Base-by-base conservation (phyloP, 2,888 invertebrate species). In the Gerosis bhagava region DNA sequence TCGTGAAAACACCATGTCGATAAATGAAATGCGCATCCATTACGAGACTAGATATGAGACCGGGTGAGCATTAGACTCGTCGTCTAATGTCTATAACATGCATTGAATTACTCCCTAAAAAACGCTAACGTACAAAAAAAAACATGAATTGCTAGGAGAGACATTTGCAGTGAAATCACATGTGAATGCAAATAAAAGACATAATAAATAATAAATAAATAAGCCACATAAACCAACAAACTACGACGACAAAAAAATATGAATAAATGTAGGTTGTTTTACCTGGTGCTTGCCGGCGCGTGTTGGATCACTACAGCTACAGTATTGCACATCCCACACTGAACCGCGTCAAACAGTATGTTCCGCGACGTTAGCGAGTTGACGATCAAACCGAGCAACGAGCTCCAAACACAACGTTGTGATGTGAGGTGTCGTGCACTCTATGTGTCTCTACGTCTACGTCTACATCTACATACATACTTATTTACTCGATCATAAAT, bases 111-210 rank as follows among this genome's bases (percentile, higher is more conserved):
- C 13, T 31, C 36, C 21, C n/a, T 41, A 44, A 39, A 32, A 45
- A 31, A 17, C 21, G 12, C 28, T 45, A 43, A 45, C 22, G 62
- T 64, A 65, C n/a, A n/a, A n/a, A n/a, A n/a, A n/a, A n/a, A 70
- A 77, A 79, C 78, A 84, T 83, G 83, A 83, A 83, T 78, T 77
- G 78, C 80, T 77, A 77, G 73, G 74, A 76, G 74, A 77, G 63
- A 78, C 73, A 76, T 77, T 77, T 81, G 86, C 83, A 83, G 88
- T 87, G 88, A 88, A 87, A 87, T 88, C 88, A 88, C 88, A 88
- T 88, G 88, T 88, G 87, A 88, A 87, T 87, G 87, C 84, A 83
- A 83, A 78, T 73, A 71, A 77, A 74, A 73, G 67, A 77, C 72
- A 77, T 72, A 78, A 80, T 74, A 80, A 80, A 84, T 79, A 83